Percentiles rank a stretch among this genome's conserved stretches.
These are phyloP conservation scores for Lota lota DNA, from an alignment of 2,113 vertebrate genomes.

Conservation along the genomic window DNA sequence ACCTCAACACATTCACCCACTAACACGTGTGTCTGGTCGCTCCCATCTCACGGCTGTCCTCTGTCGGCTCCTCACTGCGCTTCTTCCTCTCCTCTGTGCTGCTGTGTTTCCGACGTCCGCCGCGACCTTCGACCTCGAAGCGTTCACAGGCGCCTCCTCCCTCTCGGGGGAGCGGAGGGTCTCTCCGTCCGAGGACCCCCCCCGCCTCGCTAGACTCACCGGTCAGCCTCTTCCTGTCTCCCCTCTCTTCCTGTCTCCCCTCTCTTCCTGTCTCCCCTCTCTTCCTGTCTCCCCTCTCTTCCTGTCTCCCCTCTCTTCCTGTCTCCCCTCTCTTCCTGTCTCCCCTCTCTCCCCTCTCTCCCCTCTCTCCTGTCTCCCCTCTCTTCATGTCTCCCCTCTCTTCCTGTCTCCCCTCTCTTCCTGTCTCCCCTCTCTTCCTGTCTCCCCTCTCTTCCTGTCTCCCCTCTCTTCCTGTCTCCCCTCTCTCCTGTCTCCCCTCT, in stretches of 20 bases:
- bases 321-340: too few species aligned
- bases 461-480: background rate
- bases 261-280: too few species aligned
- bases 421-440: background rate
- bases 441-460: slow-evolving; percentile 32
- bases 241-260: background rate
- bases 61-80: too few species aligned
- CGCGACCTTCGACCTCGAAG: slow-evolving; percentile 52
- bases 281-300: too few species aligned
- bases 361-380: background rate
- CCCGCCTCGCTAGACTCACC: slow-evolving; percentile 82
- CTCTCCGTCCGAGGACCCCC: slow-evolving; percentile 81
- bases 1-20: too few species aligned
- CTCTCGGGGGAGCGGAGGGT: slow-evolving; percentile 79
- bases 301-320: too few species aligned
- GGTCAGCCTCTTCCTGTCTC: slow-evolving; percentile 74
- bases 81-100: slow-evolving; percentile 23
- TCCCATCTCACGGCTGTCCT: too few species aligned
- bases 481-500: slow-evolving; percentile 16
- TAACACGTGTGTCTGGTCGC: too few species aligned
- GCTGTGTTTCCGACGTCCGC: slow-evolving; percentile 29
- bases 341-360: background rate
- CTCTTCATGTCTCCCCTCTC: slow-evolving; percentile 25
- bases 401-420: slow-evolving; percentile 27
- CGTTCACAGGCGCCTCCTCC: slow-evolving; percentile 83